These are phyloP conservation scores for Synanthedon myopaeformis DNA, from an alignment of 2,888 invertebrate genomes.

Conservation along the genomic window DNA sequence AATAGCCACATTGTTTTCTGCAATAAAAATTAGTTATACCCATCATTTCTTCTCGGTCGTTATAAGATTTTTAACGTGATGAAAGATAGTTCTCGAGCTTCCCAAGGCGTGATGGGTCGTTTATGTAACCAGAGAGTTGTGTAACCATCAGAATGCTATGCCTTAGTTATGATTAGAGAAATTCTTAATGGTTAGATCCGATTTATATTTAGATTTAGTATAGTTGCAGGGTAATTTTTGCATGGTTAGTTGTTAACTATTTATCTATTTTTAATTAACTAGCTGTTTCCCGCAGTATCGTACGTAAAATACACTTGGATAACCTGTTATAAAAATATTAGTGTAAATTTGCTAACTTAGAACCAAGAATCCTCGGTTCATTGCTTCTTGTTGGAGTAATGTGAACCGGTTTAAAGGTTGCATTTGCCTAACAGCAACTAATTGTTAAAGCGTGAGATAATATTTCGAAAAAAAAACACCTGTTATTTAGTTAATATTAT, in stretches of 20 bases:
- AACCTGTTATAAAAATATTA: too few species aligned
- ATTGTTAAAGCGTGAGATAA: slow-evolving; percentile 46
- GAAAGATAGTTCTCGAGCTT: slow-evolving; percentile 4
- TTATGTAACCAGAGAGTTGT: slow-evolving; percentile 6
- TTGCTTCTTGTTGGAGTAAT: too few species aligned
- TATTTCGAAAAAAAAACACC: slow-evolving; percentile 43
- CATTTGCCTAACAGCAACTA: slow-evolving; percentile 20
- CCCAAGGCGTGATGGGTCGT: slow-evolving; percentile 3
- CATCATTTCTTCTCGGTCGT: background rate
- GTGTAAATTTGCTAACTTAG: too few species aligned
- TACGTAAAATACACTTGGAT: too few species aligned
- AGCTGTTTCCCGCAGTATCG: too few species aligned
- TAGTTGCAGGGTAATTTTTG: too few species aligned
- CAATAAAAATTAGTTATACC: background rate
- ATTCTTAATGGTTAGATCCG: background rate
- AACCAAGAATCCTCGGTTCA: too few species aligned
- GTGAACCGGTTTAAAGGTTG: too few species aligned
- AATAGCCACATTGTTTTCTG: background rate
- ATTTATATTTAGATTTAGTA: too few species aligned
- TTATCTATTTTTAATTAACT: too few species aligned
- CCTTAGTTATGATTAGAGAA: slow-evolving; percentile 3
- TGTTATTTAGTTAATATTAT: slow-evolving; percentile 41
- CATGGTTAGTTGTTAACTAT: too few species aligned
- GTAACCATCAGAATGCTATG: slow-evolving; percentile 2
- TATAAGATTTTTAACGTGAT: background rate